Base-by-base conservation (phyloP, 2,888 invertebrate species). In the Papilio gigon region DNA sequence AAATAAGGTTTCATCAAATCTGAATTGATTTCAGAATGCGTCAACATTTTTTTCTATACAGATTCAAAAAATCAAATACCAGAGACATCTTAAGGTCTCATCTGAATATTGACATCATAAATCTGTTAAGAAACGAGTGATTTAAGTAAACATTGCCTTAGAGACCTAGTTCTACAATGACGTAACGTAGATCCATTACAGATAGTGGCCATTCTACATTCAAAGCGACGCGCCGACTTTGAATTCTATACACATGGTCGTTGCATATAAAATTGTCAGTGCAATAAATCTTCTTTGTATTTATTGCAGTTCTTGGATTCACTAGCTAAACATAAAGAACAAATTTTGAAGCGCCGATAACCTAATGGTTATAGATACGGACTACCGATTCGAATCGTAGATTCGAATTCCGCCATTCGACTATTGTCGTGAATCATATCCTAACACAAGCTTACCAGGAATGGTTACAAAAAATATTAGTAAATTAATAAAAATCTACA, bases 121-220 rank as follows among this genome's bases (percentile, higher is more conserved):
- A 25, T n/a, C n/a, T 30, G 30, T 56, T 56, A 30, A 56, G 30
- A 30, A 30, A 44, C 33, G 30, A 40, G 42, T n/a, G 42, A 67
- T 62, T 58, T 27, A 30, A 68, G 62, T 37, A 59, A 64, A 58
- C 33, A 56, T 17, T 30, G n/a, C 33, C 42, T 56, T 44, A 25
- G 37, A 37, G 47, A n/a, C 58, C 47, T 37, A 47, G 14, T 40
- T 60, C 9, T 47, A 25, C 8, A 59, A 30, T 68, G 53, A 60
- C 37, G 68, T 68, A 68, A 68, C 5, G 33, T 20, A 64, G 63
- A 64, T 44, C 0, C 27, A 44, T 64, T 53, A 47, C 50, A 64
- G 47, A 47, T 68, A 68, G 30, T 47, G 27, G 37, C n/a, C 47
- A 64, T 64, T 50, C 60, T 27, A 64, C 50, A 68, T 68, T 68